Percentiles rank a stretch among this genome's conserved stretches.
These are phyloP conservation scores for Aelia acuminata DNA, from an alignment of 2,888 invertebrate genomes.

Conservation along the genomic window DNA sequence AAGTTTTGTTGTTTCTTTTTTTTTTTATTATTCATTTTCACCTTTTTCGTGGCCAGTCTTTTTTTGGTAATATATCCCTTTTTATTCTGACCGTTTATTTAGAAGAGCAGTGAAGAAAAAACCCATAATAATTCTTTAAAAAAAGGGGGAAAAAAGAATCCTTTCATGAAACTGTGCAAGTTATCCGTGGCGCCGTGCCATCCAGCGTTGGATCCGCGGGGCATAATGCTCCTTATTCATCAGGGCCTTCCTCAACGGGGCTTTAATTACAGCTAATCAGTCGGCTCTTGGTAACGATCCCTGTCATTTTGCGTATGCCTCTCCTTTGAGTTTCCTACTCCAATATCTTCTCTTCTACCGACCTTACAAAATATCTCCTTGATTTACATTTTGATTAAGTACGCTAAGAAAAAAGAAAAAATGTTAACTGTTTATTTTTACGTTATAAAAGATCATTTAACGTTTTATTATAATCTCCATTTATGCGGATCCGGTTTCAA, in stretches of 20 bases:
- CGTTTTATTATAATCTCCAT: no score
- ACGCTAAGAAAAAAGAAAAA: background rate
- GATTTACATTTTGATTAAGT: background rate
- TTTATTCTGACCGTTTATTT: background rate
- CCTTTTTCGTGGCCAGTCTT: background rate
- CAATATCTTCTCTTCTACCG: background rate
- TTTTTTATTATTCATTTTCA: background rate
- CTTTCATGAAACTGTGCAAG: background rate
- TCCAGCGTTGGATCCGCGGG: background rate
- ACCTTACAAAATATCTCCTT: background rate
- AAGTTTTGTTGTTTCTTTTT: background rate
- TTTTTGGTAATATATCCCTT: background rate
- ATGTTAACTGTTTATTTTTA: no score
- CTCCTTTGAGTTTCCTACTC: background rate
- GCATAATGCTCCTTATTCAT: conserved; percentile 20
- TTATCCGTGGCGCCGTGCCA: background rate
- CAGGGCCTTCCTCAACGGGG: background rate
- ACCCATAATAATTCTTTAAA: no score
- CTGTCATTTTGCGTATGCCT: background rate
- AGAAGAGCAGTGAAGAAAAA: background rate
- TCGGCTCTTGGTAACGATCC: background rate
- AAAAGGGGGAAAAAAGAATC: background rate
- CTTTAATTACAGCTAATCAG: conserved; percentile 18
- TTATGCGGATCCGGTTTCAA: no score
- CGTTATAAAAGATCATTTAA: no score